Evolutionary conservation across 2,888 invertebrate species (phyloP).

Genomic region (Latrodectus hesperus): DNA sequence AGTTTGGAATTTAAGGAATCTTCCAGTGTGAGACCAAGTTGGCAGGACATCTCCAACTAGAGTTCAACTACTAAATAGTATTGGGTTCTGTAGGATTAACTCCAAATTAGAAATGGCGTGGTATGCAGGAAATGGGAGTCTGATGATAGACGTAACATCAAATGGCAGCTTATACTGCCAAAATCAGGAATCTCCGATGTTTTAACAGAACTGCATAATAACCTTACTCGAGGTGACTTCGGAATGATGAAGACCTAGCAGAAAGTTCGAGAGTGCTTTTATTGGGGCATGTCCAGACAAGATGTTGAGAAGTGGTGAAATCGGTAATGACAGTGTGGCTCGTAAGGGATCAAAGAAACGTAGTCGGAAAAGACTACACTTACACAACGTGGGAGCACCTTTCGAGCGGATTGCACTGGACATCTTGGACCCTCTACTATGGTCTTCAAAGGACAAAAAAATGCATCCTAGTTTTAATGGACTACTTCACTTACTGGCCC

Average conservation of each 20-base stretch:
- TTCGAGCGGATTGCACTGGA: slow-evolving; percentile 24
- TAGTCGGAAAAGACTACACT: not conserved
- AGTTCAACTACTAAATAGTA: not conserved
- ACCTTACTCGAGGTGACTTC: slow-evolving; percentile 6
- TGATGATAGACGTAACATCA: not conserved
- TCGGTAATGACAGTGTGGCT: not conserved
- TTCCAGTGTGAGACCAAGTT: not conserved
- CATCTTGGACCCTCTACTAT: slow-evolving; percentile 18
- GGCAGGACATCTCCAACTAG: not conserved
- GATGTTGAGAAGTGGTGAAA: slow-evolving; percentile 2
- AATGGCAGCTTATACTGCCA: not conserved
- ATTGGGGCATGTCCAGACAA: not conserved
- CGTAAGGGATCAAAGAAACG: slow-evolving; percentile 4
- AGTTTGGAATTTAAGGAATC: no score
- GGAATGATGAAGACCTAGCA: not conserved
- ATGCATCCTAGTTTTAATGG: slow-evolving; percentile 12
- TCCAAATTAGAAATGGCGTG: not conserved
- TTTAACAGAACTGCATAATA: not conserved
- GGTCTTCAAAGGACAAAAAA: not conserved
- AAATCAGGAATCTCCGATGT: not conserved
- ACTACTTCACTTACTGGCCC: slow-evolving; percentile 22
- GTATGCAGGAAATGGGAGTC: not conserved
- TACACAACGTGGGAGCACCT: slow-evolving; percentile 5
- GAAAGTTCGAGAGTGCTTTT: slow-evolving; percentile 19
- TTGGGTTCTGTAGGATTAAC: not conserved